Percentiles rank a stretch among this genome's conserved stretches.
Evolutionary conservation across 2,888 invertebrate species (phyloP).

Genomic region (Iphiclides podalirius): DNA sequence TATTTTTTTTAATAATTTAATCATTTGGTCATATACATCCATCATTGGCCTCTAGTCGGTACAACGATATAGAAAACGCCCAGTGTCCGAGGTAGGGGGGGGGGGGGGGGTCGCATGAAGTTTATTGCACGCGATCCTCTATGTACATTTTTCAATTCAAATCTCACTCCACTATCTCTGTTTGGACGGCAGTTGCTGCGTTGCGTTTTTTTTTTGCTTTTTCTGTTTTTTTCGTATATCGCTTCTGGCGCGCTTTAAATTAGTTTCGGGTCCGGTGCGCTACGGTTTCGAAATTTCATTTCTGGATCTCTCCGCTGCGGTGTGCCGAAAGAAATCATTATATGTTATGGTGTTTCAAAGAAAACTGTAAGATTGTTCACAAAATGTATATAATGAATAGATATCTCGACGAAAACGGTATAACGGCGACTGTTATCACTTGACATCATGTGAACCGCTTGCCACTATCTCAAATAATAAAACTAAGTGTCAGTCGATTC

Average conservation of each 20-base stretch:
- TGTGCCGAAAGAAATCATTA: not conserved
- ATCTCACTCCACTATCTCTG: constrained; percentile 9
- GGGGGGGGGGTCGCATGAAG: not conserved
- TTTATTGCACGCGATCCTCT: constrained; percentile 3
- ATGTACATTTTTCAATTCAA: constrained; percentile 12
- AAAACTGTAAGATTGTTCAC: no score
- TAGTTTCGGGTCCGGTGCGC: constrained; percentile 1
- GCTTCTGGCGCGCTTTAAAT: not conserved
- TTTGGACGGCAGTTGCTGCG: constrained; percentile 6
- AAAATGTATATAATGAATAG: no score
- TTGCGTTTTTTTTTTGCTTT: not conserved
- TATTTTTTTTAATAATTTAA: no score
- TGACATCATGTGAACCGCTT: no score
- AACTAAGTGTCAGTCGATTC: no score
- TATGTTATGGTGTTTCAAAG: no score
- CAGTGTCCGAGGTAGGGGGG: not conserved
- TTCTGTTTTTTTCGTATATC: not conserved
- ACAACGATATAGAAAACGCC: not conserved
- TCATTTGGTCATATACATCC: not conserved
- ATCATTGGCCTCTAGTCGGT: not conserved
- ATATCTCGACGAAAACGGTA: no score
- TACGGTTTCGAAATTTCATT: constrained; percentile 1
- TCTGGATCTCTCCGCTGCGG: not conserved
- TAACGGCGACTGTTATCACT: no score
- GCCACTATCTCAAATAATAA: no score